A percentile compares a stretch with the other conserved stretches of the same genome.
Evolutionary conservation across 2,888 invertebrate genomes (phyloP).

Genomic region (Drosophila picticornis): DNA sequence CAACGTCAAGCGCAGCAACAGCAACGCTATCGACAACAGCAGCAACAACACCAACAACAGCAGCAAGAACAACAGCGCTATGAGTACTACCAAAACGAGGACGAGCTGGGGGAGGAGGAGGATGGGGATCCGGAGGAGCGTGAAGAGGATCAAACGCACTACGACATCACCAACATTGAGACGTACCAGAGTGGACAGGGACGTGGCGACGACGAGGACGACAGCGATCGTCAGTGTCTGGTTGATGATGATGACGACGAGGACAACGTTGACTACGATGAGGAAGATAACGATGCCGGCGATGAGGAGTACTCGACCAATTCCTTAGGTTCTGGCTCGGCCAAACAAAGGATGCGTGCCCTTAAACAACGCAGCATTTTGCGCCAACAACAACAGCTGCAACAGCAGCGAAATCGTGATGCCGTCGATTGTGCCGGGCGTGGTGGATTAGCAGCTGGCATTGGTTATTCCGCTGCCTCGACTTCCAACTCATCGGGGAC

Average conservation of each 20-base stretch:
- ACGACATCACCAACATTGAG: constrained; percentile 83
- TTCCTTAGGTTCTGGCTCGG: constrained; percentile 78
- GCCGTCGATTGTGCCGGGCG: constrained; percentile 71
- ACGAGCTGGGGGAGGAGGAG: constrained; percentile 65
- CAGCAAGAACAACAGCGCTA: constrained; percentile 74
- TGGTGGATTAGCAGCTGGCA: constrained; percentile 19
- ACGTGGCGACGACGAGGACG: constrained; percentile 73
- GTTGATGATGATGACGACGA: constrained; percentile 75
- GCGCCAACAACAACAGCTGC: constrained; percentile 54
- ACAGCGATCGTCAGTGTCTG: constrained; percentile 80
- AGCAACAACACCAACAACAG: constrained; percentile 59
- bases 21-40: constrained; percentile 48
- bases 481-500: constrained; percentile 85
- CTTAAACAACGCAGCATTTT: constrained; percentile 76
- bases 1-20: constrained; percentile 64
- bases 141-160: constrained; percentile 83
- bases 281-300: constrained; percentile 77
- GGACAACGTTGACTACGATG: constrained; percentile 71
- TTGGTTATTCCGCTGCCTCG: constrained; percentile 55
- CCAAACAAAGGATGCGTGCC: constrained; percentile 79
- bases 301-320: constrained; percentile 82
- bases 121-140: constrained; percentile 72
- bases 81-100: constrained; percentile 80
- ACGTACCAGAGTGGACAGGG: constrained; percentile 80
- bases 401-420: constrained; percentile 71